Evolutionary conservation across 2,888 invertebrate genomes (phyloP), one percentile per base, ranked within the genome.

Genomic region (Hyposoter dolosus): DNA sequence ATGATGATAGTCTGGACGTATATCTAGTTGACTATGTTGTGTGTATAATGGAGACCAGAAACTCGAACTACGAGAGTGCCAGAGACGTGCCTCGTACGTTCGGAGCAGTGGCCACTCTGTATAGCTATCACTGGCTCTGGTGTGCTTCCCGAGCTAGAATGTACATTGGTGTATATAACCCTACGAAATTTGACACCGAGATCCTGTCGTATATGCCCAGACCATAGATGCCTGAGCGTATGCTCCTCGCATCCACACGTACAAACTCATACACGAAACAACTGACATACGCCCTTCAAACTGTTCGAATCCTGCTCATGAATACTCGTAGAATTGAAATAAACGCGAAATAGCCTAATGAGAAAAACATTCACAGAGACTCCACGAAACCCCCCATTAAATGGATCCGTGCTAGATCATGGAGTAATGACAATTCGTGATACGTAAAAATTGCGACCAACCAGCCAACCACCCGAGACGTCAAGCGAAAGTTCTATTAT

Each of bases 141-240:
- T 69, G 82, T 75, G 76, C 69, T 85, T 68, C 45, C 65, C 77
- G 43, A 76, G 81, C 68, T 72, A 69, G 65, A 76, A 71, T 66
- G 75, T 78, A 56, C 82, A 84, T 77, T 5, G 75, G 45, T 35
- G 76, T 77, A 50, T 78, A 84, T 84, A 86, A 80, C 88, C 90
- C 89, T 83, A 80, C 89, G 92, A 92, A 92, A 92, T 90, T 90
- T 89, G 91, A 92, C 90, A 92, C 92, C 90, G 85, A 78, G 88
- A 89, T 90, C 89, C 88, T 87, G 89, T 88, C 89, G 89, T 88
- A 88, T 88, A 82, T 89, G 90, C 89, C 90, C 89, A 89, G 90
- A 88, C 88, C 89, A 87, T 85, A 87, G 71, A 83, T 71, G 79
- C 66, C 60, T 35, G 72, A 72, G 80, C 76, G 76, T 85, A 80